These are phyloP conservation scores for Asteroscopus sphinx DNA, from an alignment of 2,888 invertebrate species.

Conservation along the genomic window DNA sequence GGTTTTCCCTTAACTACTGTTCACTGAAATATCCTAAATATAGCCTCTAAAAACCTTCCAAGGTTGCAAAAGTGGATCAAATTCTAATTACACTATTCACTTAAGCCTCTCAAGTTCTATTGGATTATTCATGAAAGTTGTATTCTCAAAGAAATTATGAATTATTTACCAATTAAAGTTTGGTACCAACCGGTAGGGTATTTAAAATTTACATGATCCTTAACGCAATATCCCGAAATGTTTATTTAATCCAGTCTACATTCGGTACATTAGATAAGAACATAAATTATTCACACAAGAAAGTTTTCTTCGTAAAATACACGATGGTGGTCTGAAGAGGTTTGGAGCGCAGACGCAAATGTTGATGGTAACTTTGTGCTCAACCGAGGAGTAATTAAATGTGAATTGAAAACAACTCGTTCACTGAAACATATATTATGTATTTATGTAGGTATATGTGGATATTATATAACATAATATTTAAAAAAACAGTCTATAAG, in stretches of 20 bases:
- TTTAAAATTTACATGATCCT: conserved; percentile 18
- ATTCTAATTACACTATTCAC: neutral
- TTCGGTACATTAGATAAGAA: conserved; percentile 36
- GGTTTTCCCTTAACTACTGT: too few species aligned
- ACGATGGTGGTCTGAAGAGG: conserved; percentile 45
- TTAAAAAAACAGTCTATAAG: too few species aligned
- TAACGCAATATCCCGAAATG: conserved; percentile 10
- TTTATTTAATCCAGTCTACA: conserved; percentile 31
- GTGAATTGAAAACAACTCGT: conserved; percentile 70
- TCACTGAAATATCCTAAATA: neutral
- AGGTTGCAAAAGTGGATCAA: neutral
- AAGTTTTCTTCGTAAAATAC: conserved; percentile 38
- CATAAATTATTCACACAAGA: conserved; percentile 44
- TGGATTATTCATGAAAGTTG: conserved; percentile 13
- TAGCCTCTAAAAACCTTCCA: neutral
- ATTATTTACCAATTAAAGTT: conserved; percentile 8
- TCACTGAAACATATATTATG: too few species aligned
- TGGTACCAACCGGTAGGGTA: too few species aligned
- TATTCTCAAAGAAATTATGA: conserved; percentile 8
- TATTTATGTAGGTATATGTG: too few species aligned
- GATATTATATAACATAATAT: too few species aligned
- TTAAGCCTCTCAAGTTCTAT: neutral
- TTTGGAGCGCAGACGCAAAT: conserved; percentile 51
- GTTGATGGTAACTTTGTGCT: conserved; percentile 62
- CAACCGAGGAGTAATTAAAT: conserved; percentile 70